phyloP scores from a whole-genome alignment of 2,113 vertebrate species.

The Manacus vitellinus region DNA sequence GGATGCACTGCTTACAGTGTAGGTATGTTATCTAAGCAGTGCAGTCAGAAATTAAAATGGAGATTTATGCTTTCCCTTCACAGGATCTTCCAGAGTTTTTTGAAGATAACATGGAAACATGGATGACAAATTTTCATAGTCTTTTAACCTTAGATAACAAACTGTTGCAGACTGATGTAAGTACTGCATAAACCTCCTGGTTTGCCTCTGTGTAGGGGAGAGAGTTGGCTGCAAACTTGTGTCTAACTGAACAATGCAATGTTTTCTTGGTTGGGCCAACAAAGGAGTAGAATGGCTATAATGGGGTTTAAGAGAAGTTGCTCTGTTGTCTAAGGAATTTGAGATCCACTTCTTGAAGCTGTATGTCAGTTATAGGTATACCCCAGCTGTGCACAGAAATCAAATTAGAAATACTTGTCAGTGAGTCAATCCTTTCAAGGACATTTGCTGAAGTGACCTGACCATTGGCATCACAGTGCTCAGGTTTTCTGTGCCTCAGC shows the following conservation, averaged over 20 bases:
- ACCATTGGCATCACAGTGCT: neutral
- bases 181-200: conserved; percentile 52
- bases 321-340: neutral
- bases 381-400: neutral
- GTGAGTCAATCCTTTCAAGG: neutral
- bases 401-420: neutral
- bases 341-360: neutral
- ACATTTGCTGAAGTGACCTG: neutral
- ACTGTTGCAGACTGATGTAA: conserved; percentile 95
- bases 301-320: neutral
- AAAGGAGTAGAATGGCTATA: neutral
- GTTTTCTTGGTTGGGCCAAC: neutral
- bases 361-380: neutral
- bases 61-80: neutral
- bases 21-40: neutral
- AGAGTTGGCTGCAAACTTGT: neutral
- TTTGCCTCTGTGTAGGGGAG: neutral
- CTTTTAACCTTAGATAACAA: conserved; percentile 97
- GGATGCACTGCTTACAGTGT: neutral
- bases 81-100: conserved; percentile 99
- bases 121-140: conserved; percentile 98
- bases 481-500: neutral
- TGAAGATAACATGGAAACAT: conserved; percentile 99
- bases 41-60: neutral
- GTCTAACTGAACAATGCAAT: neutral